Percentiles rank a stretch among this genome's conserved stretches.
Conservation (phyloP, 2,113 vertebrate species). For the Zosterops hypoxanthus region DNA sequence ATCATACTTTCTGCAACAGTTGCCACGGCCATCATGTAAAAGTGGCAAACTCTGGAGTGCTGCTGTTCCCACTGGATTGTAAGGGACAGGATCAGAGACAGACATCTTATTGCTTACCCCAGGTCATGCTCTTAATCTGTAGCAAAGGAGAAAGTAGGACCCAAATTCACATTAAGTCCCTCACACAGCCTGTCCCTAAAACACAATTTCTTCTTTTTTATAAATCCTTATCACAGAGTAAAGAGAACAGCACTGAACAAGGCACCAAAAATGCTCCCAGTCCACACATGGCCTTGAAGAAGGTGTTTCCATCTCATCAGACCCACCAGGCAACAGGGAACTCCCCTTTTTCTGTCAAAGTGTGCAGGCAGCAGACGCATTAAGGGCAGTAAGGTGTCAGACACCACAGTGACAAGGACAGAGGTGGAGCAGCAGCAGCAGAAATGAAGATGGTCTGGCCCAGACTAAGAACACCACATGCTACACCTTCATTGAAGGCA, state of each 20-base stretch:
- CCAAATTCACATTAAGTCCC: not conserved
- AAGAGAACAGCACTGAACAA: not conserved
- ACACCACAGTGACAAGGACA: not conserved
- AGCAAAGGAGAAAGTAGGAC: not conserved
- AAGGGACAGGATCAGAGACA: not conserved
- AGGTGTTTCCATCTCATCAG: not conserved
- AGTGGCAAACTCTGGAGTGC: not conserved
- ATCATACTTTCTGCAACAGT: not conserved
- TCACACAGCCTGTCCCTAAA: not conserved
- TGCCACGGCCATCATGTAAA: not conserved
- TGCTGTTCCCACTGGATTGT: not conserved
- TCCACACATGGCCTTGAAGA: not conserved
- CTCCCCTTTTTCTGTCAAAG: not conserved
- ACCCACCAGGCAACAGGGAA: not conserved
- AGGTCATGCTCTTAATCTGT: not conserved
- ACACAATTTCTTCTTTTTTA: not conserved
- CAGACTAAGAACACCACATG: not conserved
- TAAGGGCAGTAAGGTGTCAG: not conserved
- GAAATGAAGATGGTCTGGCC: not conserved
- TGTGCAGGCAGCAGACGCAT: accelerated
- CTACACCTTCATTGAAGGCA: not conserved
- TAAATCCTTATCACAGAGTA: not conserved
- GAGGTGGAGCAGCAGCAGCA: not conserved
- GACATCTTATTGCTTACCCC: not conserved
- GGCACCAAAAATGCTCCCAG: not conserved